Evolutionary conservation across 2,888 invertebrate genomes (phyloP).

Genomic region (Spicauda simplicius): DNA sequence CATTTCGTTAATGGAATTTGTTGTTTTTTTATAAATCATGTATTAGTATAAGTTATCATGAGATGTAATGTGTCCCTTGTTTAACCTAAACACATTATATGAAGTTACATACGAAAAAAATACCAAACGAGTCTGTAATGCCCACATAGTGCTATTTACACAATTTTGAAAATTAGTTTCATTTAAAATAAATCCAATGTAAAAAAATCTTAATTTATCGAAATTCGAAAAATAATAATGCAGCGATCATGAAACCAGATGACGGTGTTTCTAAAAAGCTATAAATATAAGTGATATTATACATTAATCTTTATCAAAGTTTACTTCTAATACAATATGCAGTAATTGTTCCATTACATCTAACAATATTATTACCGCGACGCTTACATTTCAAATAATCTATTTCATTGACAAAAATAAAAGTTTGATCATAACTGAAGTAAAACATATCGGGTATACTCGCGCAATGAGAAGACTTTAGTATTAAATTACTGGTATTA

Average conservation of each 20-base stretch:
- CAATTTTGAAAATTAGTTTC: conserved; percentile 11
- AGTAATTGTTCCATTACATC: conserved; percentile 24
- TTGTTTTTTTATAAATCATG: too few species aligned
- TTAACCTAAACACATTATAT: too few species aligned
- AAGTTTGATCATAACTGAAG: neutral
- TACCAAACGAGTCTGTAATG: neutral
- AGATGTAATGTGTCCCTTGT: too few species aligned
- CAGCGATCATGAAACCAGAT: conserved; percentile 49
- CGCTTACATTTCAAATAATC: conserved; percentile 25
- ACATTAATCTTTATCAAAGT: conserved; percentile 46
- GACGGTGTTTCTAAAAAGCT: conserved; percentile 69
- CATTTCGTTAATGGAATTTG: too few species aligned
- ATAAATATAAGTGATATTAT: conserved; percentile 48
- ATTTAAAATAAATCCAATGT: conserved; percentile 8
- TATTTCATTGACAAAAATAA: neutral
- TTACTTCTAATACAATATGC: conserved; percentile 49
- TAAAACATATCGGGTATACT: neutral
- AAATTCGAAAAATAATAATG: conserved; percentile 43
- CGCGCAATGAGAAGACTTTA: too few species aligned
- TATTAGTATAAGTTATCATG: too few species aligned
- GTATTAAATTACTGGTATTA: too few species aligned
- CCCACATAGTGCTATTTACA: conserved; percentile 33
- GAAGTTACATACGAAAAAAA: neutral
- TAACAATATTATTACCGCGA: neutral
- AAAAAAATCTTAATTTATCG: conserved; percentile 1